Base-by-base conservation (phyloP, 1,140 invertebrate genomes). In the Drosophila ficusphila region DNA sequence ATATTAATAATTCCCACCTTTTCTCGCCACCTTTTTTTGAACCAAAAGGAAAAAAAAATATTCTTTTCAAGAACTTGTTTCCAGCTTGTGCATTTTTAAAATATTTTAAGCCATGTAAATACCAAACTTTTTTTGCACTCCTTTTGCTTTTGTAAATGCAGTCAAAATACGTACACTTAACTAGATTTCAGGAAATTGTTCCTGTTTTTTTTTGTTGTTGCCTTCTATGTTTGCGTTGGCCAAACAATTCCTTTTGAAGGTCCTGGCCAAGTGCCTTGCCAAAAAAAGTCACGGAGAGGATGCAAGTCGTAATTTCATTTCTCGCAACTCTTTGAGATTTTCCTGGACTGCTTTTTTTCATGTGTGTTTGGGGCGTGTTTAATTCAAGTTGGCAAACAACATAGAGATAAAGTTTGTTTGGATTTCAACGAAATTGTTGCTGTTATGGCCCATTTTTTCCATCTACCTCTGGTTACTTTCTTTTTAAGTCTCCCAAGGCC, bases 241-340 rank as follows among this genome's bases (percentile, higher is more conserved):
- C 81, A 86, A 83, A 83, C 81, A 83, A 76, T 69, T 69, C 64
- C 64, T 58, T 73, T 62, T 62, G 70, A 53, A 64, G 56, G 62
- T 74, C 49, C 21, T 60, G 52, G 42, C 75, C 54, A 73, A 74
- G 54, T 73, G 52, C 57, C 65, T 49, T 41, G 56, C 47, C 27
- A 64, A 54, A 49, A 57, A 47, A 38, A 18, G 11, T 19, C 31
- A 33, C 23, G 27, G 41, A 49, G 18, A 73, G 81, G 81, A 86
- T 86, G 81, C 82, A 86, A 81, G 81, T 74, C 81, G 81, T 88
- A 86, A 86, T 86, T 86, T 77, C 62, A 77, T 86, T 86, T 86
- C 77, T 58, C 27, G 44, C 72, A 76, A 70, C 73, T 79, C 57
- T 57, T 76, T 67, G 62, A 39, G 64, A 67, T 48, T 52, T 38